These are phyloP conservation scores for Mesoligia furuncula DNA, from an alignment of 2,888 invertebrate species.

Conservation along the genomic window DNA sequence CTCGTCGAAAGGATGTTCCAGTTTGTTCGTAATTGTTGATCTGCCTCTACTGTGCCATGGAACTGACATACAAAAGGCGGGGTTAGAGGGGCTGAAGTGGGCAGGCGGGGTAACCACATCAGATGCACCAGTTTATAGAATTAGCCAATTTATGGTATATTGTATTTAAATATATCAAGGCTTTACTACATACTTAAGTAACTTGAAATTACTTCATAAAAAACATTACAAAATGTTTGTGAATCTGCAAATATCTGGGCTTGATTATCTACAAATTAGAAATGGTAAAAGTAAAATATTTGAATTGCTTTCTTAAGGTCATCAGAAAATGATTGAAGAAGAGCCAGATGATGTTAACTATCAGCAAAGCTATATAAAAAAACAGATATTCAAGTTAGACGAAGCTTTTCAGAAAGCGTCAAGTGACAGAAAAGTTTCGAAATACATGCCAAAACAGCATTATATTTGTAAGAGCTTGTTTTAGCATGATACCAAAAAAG, in stretches of 20 bases:
- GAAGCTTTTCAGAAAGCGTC: background rate
- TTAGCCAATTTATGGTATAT: conserved; percentile 18
- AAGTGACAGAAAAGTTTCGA: background rate
- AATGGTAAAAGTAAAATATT: background rate
- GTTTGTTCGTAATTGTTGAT: conserved; percentile 36
- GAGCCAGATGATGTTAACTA: background rate
- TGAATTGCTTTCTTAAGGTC: background rate
- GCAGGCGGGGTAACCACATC: conserved; percentile 13
- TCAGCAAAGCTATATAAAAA: background rate
- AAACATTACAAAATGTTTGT: background rate
- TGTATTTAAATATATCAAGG: background rate
- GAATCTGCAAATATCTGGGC: background rate
- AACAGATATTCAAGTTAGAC: background rate
- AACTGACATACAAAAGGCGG: conserved; percentile 46
- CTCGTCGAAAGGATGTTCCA: conserved; percentile 5
- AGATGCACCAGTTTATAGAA: conserved; percentile 1
- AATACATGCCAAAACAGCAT: background rate
- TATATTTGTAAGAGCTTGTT: background rate
- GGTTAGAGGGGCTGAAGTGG: conserved; percentile 12
- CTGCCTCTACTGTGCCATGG: conserved; percentile 5
- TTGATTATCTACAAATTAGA: background rate
- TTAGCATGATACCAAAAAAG: background rate
- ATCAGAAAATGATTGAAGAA: background rate
- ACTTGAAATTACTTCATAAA: background rate
- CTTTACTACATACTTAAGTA: background rate